Base-by-base conservation (phyloP, 2,888 invertebrate genomes). In the Agrochola lota region DNA sequence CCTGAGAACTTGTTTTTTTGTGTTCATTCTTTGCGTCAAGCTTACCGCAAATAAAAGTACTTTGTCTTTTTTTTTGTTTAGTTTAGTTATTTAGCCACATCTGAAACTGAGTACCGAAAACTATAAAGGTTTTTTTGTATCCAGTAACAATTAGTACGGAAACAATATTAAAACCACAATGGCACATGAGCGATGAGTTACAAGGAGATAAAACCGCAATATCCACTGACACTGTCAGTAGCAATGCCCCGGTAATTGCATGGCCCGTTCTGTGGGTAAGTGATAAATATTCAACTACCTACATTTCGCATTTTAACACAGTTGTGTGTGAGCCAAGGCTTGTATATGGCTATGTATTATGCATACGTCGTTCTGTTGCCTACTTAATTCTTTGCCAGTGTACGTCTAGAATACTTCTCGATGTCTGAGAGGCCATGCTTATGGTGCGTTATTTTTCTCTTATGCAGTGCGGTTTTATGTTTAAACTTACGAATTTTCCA, bases 171-270 rank as follows among this genome's bases (percentile, higher is more conserved):
- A 76, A 82, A 82, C 85, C 85, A 57, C 83, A 85, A 71, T 64
- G 23, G 59, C 55, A 81, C 59, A 71, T 64, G 49, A 57, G 40
- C 81, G 62, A 81, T 59, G 75, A 82, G 82, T 46, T n/a, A 62
- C 60, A 77, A 85, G 85, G 60, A 85, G 69, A 85, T 77, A 66
- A 83, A 85, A 75, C 82, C 82, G 17, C 81, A 81, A 60, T 69
- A 80, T 60, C 71, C 82, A 80, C 23, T 85, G 83, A 57, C 68
- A 72, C 23, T 71, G 77, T 69, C 83, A 82, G 20, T 12, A 30
- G 12, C 68, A 69, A 40, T 62, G 55, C 60, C 23, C 12, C 67
- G 7, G 77, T 83, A 82, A 83, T 83, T 83, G 77, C 77, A 83
- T 68, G 57, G 64, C 46, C 80, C 17, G 81, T 57, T 66, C 46